phyloP scores from a whole-genome alignment of 2,888 invertebrate species.

The Drosophila anomalipes region DNA sequence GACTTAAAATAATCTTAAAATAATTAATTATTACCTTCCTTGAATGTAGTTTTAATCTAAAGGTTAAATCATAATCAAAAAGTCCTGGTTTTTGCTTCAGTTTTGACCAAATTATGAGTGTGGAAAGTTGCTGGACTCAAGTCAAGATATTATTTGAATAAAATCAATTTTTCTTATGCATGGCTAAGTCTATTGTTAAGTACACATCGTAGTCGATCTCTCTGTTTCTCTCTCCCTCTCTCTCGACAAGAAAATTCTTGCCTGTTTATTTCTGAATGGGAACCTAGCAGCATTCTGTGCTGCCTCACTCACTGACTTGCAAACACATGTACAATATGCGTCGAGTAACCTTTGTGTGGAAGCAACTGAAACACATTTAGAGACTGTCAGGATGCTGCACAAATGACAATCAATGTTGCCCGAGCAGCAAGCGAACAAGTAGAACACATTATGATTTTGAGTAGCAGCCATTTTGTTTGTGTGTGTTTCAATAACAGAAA shows the following conservation, averaged over 20 bases:
- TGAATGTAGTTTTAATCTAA: not conserved
- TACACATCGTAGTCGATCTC: not conserved
- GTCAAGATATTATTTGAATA: not conserved
- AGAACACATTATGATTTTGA: constrained; percentile 55
- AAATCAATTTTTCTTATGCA: not conserved
- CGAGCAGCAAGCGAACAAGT: constrained; percentile 6
- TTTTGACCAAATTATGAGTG: not conserved
- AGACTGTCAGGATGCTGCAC: constrained; percentile 61
- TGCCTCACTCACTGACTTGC: not conserved
- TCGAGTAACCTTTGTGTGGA: constrained; percentile 34
- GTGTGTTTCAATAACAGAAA: constrained; percentile 34
- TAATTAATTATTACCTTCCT: not conserved
- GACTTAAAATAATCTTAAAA: not conserved
- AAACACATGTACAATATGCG: not conserved
- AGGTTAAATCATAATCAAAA: not conserved
- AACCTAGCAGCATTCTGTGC: not conserved
- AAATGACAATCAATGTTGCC: constrained; percentile 76
- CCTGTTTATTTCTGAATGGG: not conserved
- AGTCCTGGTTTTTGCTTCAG: rapidly evolving
- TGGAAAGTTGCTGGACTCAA: not conserved
- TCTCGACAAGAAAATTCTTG: not conserved
- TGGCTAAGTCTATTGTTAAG: not conserved
- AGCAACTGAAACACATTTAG: constrained; percentile 19
- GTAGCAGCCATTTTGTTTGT: constrained; percentile 23
- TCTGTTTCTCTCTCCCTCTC: not conserved